phyloP scores from a whole-genome alignment of 2,797 vertebrate species.

The Scomberomorus guttatus region DNA sequence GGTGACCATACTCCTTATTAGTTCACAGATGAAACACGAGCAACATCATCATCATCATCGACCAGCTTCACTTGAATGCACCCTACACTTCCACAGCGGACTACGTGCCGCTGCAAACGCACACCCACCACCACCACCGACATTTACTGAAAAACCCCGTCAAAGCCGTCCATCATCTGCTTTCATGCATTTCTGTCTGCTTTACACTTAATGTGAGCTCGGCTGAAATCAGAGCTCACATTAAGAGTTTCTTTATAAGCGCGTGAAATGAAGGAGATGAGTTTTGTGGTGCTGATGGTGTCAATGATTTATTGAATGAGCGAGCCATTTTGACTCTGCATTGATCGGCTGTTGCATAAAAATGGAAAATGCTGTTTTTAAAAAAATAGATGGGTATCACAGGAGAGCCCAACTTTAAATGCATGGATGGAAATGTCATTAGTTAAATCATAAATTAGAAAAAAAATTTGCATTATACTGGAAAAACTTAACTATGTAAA shows the following conservation, averaged over 20 bases:
- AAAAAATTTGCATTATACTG: too few species aligned
- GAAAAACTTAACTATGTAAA: too few species aligned
- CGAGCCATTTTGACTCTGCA: slow-evolving; percentile 17
- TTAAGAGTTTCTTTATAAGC: background rate
- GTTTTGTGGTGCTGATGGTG: slow-evolving; percentile 1
- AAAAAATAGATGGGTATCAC: too few species aligned
- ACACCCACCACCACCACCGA: slow-evolving; percentile 52
- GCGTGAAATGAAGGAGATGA: background rate
- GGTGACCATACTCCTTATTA: background rate
- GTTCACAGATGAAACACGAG: too few species aligned
- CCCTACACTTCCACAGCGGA: slow-evolving; percentile 29
- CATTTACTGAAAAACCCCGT: slow-evolving; percentile 7
- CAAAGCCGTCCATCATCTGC: background rate
- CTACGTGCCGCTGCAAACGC: slow-evolving; percentile 84
- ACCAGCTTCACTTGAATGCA: slow-evolving; percentile 60
- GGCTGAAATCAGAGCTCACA: background rate
- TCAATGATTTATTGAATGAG: slow-evolving; percentile 19
- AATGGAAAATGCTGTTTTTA: background rate
- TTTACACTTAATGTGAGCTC: accelerated
- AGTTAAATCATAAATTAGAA: too few species aligned
- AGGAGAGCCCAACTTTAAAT: too few species aligned
- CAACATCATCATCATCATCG: background rate
- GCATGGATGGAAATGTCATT: too few species aligned
- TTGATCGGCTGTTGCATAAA: background rate
- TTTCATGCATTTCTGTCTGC: background rate